These are phyloP conservation scores for Desmodus rotundus DNA, from an alignment of 2,113 vertebrate genomes.

Conservation along the genomic window DNA sequence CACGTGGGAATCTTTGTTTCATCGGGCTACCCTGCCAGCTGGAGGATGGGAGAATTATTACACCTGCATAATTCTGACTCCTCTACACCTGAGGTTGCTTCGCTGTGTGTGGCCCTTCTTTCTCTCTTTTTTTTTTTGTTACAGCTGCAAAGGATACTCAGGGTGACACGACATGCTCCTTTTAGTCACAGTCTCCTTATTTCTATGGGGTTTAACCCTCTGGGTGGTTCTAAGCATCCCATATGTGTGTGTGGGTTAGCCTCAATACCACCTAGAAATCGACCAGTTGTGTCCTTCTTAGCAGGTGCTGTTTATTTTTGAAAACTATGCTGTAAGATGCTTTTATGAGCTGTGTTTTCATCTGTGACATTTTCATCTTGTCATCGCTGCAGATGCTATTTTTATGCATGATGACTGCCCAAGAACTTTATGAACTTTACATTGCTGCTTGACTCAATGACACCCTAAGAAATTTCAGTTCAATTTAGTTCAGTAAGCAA, in stretches of 20 bases:
- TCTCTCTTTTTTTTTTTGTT: not conserved
- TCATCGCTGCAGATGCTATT: not conserved
- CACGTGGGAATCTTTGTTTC: fast-evolving
- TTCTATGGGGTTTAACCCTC: not conserved
- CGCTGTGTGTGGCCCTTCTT: not conserved
- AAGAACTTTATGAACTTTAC: not conserved
- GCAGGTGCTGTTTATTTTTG: not conserved
- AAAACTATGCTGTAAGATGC: not conserved
- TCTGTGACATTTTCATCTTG: not conserved
- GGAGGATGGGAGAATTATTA: not conserved
- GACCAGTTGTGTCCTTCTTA: not conserved
- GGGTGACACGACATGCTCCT: not conserved
- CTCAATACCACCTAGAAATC: not conserved
- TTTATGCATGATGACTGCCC: not conserved
- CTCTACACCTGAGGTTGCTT: not conserved
- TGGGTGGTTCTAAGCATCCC: not conserved
- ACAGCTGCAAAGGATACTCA: not conserved
- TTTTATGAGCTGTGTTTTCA: not conserved
- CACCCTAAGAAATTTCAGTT: not conserved
- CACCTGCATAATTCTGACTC: not conserved
- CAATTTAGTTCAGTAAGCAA: not conserved
- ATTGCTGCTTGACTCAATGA: not conserved
- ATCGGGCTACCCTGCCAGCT: not conserved
- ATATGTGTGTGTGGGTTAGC: not conserved
- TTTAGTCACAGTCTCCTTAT: not conserved